These are phyloP conservation scores for Brachyopa scutellaris DNA, from an alignment of 2,888 invertebrate genomes.

Conservation along the genomic window DNA sequence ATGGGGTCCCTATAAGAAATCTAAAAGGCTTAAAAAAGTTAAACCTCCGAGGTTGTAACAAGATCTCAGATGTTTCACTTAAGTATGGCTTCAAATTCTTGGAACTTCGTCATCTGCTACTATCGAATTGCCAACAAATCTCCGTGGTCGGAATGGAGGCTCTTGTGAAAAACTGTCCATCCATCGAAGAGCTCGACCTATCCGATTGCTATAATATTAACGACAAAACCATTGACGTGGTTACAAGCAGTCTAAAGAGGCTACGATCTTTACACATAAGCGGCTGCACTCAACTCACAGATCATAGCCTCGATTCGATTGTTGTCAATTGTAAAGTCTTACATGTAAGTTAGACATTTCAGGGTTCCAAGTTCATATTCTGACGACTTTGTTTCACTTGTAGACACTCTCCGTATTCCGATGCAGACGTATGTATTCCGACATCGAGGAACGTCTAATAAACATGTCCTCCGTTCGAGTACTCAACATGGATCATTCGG, in stretches of 20 bases:
- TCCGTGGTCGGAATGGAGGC: conserved; percentile 85
- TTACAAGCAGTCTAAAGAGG: conserved; percentile 82
- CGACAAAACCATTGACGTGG: conserved; percentile 84
- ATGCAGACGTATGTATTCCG: conserved; percentile 80
- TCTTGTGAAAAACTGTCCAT: conserved; percentile 86
- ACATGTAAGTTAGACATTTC: conserved; percentile 73
- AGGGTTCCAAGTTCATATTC: neutral
- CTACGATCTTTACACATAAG: conserved; percentile 80
- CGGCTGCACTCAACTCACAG: conserved; percentile 83
- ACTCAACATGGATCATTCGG: conserved; percentile 78
- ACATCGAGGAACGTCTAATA: conserved; percentile 79
- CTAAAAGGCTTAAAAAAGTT: conserved; percentile 84
- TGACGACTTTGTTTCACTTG: conserved; percentile 1
- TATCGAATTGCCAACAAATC: conserved; percentile 88
- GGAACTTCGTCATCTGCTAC: conserved; percentile 85
- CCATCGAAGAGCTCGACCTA: conserved; percentile 87
- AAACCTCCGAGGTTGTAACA: conserved; percentile 87
- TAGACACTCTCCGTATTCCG: conserved; percentile 78
- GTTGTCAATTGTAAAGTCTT: conserved; percentile 82
- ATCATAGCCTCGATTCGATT: conserved; percentile 83
- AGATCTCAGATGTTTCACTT: conserved; percentile 88
- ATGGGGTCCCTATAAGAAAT: conserved; percentile 83
- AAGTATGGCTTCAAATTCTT: conserved; percentile 86
- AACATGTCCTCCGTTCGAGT: conserved; percentile 77
- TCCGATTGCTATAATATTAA: conserved; percentile 87